phyloP scores from a whole-genome alignment of 1,140 invertebrate genomes.

The Caenorhabditis remanei region DNA sequence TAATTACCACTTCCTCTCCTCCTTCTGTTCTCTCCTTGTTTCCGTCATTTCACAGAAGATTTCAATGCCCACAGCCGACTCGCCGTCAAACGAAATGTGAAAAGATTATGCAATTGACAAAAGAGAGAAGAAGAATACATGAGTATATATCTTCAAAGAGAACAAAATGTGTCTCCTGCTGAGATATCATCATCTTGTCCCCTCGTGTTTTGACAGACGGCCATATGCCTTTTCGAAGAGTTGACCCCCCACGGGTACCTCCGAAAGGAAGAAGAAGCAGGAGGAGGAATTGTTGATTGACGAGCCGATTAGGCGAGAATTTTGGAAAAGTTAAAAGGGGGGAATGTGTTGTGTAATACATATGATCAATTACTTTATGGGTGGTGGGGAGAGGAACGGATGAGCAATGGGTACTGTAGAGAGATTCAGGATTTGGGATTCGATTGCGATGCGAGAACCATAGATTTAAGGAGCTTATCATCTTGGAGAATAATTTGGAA shows the following conservation, averaged over 20 bases:
- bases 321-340: background rate
- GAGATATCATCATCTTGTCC: slow-evolving; percentile 42
- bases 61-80: background rate
- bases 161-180: slow-evolving; percentile 54
- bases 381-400: background rate
- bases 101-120: slow-evolving; percentile 56
- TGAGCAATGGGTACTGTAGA: background rate
- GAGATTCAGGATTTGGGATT: background rate
- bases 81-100: slow-evolving; percentile 34
- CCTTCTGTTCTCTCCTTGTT: too few relatives aligned
- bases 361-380: background rate
- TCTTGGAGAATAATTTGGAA: too few relatives aligned
- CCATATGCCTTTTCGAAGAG: slow-evolving; percentile 39
- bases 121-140: slow-evolving; percentile 23
- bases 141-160: slow-evolving; percentile 44
- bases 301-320: slow-evolving; percentile 41
- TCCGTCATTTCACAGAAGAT: background rate
- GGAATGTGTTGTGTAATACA: slow-evolving; percentile 5
- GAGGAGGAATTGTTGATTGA: slow-evolving; percentile 24
- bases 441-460: too few relatives aligned
- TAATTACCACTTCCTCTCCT: too few relatives aligned
- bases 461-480: too few relatives aligned
- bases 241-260: slow-evolving; percentile 51
- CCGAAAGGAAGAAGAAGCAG: slow-evolving; percentile 9
- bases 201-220: slow-evolving; percentile 25